Evolutionary conservation across 2,113 vertebrate species (phyloP), one percentile per base, ranked within the genome.

Genomic region (Clarias macrocephalus): DNA sequence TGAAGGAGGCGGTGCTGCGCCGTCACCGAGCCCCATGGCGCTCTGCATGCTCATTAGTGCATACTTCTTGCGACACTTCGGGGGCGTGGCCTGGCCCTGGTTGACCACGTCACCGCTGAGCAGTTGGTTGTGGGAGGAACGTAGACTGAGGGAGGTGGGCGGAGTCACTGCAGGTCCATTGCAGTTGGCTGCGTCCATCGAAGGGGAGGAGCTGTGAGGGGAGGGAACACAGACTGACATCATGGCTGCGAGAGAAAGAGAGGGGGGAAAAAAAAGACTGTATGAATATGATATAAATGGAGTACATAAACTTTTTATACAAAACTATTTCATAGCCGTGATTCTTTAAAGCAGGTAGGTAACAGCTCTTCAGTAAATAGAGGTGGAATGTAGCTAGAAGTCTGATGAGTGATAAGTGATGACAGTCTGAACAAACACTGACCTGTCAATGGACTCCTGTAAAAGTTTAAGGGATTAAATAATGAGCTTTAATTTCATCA

Each of bases 31-130:
- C 52, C 98, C 98, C 98, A 99, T 99, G 37, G 98, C 98, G 0
- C 95, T 93, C 95, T 99, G 97, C 86, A 99, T 98, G 86, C 96
- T 99, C 88, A 97, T 99, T 57, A 99, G 94, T 0, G 97, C 97
- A 0, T 99, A 99, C 90, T 99, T 99, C 87, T 98, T 99, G 89
- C 98, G 95, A 94, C 97, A 99, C 91, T 99, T 99, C 0, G 98
- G 98, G 10, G 97, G 97, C 0, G 98, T 99, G 93, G 91, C 94
- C 0, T 93, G 94, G 92, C 95, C 97, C 93, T 96, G 97, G 83
- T 96, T 96, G 84, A 92, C 91, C 65, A 97, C 95, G 21, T 98
- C 97, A 0, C 95, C 93, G n/a, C 96, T 97, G 76, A 99, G 92
- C 0, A 98, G 94, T 84, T 99, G 97, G 37, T 99, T 99, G 90